Evolutionary conservation across 2,113 vertebrate species (phyloP), one percentile per base, ranked within the genome.

Genomic region (Tragelaphus scriptus): DNA sequence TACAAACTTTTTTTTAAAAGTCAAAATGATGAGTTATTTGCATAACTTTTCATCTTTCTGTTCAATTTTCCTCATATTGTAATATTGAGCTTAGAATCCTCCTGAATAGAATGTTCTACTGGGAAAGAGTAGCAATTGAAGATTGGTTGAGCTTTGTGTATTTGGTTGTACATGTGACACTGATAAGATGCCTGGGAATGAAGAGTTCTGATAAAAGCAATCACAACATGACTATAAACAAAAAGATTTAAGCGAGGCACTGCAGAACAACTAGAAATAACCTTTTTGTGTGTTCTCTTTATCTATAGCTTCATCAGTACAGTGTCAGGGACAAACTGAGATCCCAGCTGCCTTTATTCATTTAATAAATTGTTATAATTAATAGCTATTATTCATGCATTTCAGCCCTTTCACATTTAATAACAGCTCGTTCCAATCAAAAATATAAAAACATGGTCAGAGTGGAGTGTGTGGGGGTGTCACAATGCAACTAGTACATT

Each of bases 351-450:
- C 81, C 84, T 98, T 94, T 96, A 65, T 98, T 98, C 96, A 91
- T 51, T 96, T 98, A 98, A 98, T 97, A 85, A 98, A 98, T 92
- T 98, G 53, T 97, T 61, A 95, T 97, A 98, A 98, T 98, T 98
- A 98, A 98, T 96, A 98, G 90, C 88, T 97, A 98, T 98, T 98
- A 98, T 98, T 98, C 96, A 94, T 98, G 93, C 65, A 98, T 98
- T 98, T 98, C 98, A 96, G 79, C 55, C 95, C 97, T 98, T 98
- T 98, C 97, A 97, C 97, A 96, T 97, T 98, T 98, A 98, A 98
- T 98, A 98, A 98, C 55, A 97, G 90, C 88, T 98, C 79, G 26
- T 98, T 99, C 97, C 97, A 94, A 98, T 96, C 75, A 95, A 98
- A 98, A 97, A 16, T 93, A 95, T 95, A 94, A 98, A 98, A 97